Evolutionary conservation across 1,140 invertebrate genomes (phyloP), one percentile per base, ranked within the genome.

Genomic region (Zaprionus tsacasi): DNA sequence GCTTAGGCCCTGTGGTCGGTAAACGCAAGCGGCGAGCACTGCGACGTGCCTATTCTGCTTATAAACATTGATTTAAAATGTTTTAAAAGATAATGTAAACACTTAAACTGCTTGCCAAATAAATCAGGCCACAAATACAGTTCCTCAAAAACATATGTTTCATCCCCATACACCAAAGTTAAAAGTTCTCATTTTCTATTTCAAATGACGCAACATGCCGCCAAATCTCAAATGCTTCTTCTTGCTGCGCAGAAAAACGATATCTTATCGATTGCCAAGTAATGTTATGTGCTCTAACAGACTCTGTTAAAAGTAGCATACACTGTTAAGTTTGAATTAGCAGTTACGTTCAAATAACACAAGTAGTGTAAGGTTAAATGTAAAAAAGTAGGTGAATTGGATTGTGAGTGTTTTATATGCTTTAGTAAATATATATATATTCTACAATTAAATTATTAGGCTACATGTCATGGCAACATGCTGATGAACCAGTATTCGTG

Each of bases 1-100:
- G 87, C 11, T 58, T 87, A 8, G 95, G 95, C 0, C 73, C 70
- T 12, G 43, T 91, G 12, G 77, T 92, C 36, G 93, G 93, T n/a
- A 91, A 93, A 43, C 91, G 93, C 55, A 92, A 89, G 27, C 80
- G 92, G 59, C 81, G 93, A 10, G 54, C 78, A 3, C 43, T 74
- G 13, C 52, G 70, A 27, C 17, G 55, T 3, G 25, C 33, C 10
- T 55, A 61, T 33, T 6, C 33, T 69, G 76, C 54, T 6, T 35
- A 83, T 35, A 70, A 57, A 15, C 33, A 60, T 27, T 38, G 33
- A 57, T 27, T 30, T 40, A 36, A 25, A 27, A 52, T 63, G 58
- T 35, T 15, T 43, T 12, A 17, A 40, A 17, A 12, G 17, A 25
- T 50, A 50, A 15, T 36, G 43, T 17, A 54, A 1, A 35, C 21